A percentile compares a stretch with the other conserved stretches of the same genome.
Evolutionary conservation across 1,140 invertebrate species (phyloP).

Genomic region (Bombus pyrosoma): DNA sequence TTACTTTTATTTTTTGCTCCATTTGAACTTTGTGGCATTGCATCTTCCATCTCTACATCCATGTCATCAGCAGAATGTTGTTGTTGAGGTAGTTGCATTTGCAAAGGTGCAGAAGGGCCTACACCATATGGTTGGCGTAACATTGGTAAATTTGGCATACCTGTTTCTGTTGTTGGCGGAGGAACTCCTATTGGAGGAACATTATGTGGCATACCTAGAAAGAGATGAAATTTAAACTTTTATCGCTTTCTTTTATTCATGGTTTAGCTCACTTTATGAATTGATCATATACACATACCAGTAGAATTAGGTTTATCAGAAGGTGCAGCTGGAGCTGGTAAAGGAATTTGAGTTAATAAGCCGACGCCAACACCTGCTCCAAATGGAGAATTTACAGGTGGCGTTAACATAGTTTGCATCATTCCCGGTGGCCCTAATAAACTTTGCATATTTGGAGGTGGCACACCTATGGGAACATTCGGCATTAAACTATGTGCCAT

Average conservation of each 20-base stretch:
- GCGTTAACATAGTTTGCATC: slow-evolving; percentile 82
- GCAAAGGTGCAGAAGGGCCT: slow-evolving; percentile 79
- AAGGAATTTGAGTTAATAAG: slow-evolving; percentile 80
- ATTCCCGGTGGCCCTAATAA: slow-evolving; percentile 82
- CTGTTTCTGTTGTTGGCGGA: slow-evolving; percentile 77
- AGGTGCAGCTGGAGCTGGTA: slow-evolving; percentile 79
- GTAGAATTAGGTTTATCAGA: slow-evolving; percentile 81
- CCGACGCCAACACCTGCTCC: slow-evolving; percentile 79
- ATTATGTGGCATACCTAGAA: slow-evolving; percentile 79
- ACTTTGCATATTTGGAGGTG: slow-evolving; percentile 85
- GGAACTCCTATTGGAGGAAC: slow-evolving; percentile 81
- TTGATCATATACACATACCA: slow-evolving; percentile 59
- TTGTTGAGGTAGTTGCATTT: slow-evolving; percentile 80
- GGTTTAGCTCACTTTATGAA: background rate
- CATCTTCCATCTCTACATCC: slow-evolving; percentile 87
- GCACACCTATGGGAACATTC: slow-evolving; percentile 85
- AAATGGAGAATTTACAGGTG: slow-evolving; percentile 80
- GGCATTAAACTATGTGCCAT: slow-evolving; percentile 85
- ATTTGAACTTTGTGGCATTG: slow-evolving; percentile 73
- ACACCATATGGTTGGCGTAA: slow-evolving; percentile 76
- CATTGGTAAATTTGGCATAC: slow-evolving; percentile 78
- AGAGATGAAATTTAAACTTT: background rate
- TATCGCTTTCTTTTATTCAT: background rate
- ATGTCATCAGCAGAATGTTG: slow-evolving; percentile 83
- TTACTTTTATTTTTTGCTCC: slow-evolving; percentile 69